Conservation (phyloP, 2,797 vertebrate species). For the Dipus sagitta region DNA sequence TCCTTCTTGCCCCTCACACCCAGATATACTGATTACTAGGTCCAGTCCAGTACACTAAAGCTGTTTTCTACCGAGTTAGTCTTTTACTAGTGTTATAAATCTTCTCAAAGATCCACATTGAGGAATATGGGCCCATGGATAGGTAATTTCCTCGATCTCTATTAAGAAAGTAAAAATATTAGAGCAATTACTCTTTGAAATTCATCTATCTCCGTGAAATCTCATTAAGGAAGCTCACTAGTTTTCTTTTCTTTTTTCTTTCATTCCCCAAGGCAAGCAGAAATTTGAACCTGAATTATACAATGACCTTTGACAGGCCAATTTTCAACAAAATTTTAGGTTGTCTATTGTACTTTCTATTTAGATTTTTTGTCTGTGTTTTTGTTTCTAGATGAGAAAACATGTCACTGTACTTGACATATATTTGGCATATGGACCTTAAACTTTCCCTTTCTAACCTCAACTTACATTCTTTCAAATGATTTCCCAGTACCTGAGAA, state of each 20-base stretch:
- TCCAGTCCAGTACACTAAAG: background rate
- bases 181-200: constrained; percentile 63
- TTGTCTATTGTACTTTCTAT: constrained; percentile 74
- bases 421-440: constrained; percentile 37
- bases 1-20: background rate
- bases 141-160: constrained; percentile 70
- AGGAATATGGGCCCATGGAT: constrained; percentile 40
- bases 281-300: constrained; percentile 69
- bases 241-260: background rate
- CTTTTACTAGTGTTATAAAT: constrained; percentile 32
- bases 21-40: background rate
- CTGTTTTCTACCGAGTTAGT: constrained; percentile 5
- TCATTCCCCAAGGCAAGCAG: constrained; percentile 69
- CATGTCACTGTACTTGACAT: constrained; percentile 69
- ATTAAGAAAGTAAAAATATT: constrained; percentile 69
- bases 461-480: constrained; percentile 58
- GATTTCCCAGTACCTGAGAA: constrained; percentile 30
- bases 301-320: constrained; percentile 77
- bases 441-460: constrained; percentile 54
- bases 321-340: constrained; percentile 77
- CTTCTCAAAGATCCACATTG: constrained; percentile 33
- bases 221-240: constrained; percentile 68
- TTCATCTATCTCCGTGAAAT: constrained; percentile 77
- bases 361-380: constrained; percentile 56
- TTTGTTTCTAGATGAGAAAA: constrained; percentile 73